Conservation (phyloP, 1,140 invertebrate species). For the Coenobita brevimanus region DNA sequence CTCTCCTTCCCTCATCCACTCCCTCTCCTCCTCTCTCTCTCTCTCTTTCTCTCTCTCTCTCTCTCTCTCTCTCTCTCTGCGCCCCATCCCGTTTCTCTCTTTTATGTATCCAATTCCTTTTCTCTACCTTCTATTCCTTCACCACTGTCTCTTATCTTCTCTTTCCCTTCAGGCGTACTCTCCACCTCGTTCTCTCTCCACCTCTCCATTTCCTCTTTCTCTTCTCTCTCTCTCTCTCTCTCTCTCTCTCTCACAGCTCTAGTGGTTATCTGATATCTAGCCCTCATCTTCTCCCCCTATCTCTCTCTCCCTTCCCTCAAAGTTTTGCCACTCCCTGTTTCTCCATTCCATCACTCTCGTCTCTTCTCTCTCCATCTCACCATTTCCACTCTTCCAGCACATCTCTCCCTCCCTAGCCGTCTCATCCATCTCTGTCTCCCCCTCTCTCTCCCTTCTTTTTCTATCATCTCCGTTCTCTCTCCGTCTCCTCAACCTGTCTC, state of each 20-base stretch:
- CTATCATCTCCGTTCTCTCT: neutral
- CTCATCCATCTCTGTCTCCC: neutral
- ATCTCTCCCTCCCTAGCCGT: neutral
- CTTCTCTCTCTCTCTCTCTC: constrained; percentile 16
- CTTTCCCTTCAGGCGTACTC: no score
- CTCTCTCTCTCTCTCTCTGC: neutral
- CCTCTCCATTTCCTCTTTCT: neutral
- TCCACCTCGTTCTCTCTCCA: constrained; percentile 5
- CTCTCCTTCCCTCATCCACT: no score
- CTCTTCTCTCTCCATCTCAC: neutral
- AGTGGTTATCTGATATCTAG: neutral
- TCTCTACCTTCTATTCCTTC: no score
- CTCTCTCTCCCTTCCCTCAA: neutral
- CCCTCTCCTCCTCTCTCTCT: neutral
- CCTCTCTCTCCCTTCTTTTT: no score
- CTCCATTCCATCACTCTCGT: neutral
- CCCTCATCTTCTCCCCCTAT: neutral
- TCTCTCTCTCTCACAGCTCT: neutral
- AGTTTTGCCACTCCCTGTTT: neutral
- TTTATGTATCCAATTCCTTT: neutral
- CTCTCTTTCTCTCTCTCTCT: neutral
- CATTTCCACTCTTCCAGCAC: neutral
- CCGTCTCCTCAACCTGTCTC: neutral
- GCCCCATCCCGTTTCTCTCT: neutral
- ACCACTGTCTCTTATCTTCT: no score